phyloP scores from a whole-genome alignment of 2,113 vertebrate genomes.

The Rynchops niger region DNA sequence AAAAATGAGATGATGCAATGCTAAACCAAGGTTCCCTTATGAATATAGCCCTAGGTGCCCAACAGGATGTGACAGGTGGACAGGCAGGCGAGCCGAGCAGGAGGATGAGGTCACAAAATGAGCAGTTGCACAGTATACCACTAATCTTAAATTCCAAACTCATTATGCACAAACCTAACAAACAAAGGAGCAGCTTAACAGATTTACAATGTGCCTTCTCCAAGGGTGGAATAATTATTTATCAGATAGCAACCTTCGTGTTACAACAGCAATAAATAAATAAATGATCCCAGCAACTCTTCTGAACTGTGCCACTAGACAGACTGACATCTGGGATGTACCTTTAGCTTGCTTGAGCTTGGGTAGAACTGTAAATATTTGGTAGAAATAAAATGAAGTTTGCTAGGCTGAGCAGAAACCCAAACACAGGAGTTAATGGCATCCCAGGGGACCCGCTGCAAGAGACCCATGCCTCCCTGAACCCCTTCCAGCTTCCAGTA shows the following conservation, averaged over 20 bases:
- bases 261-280: conserved; percentile 51
- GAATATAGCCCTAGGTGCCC: conserved; percentile 45
- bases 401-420: neutral
- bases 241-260: neutral
- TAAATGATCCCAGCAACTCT: neutral
- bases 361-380: neutral
- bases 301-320: neutral
- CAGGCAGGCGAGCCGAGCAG: neutral
- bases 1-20: conserved; percentile 32
- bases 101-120: conserved; percentile 35
- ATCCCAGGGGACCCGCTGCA: neutral
- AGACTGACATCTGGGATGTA: neutral
- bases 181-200: conserved; percentile 46
- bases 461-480: neutral
- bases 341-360: neutral
- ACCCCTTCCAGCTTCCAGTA: neutral
- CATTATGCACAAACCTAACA: conserved; percentile 42
- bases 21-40: neutral
- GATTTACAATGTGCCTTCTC: conserved; percentile 25
- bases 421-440: neutral
- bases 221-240: conserved; percentile 36
- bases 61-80: conserved; percentile 61
- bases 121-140: conserved; percentile 30
- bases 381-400: neutral
- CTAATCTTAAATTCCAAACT: conserved; percentile 58